Evolutionary conservation across 2,113 vertebrate species (phyloP).

Genomic region (Pavo muticus): DNA sequence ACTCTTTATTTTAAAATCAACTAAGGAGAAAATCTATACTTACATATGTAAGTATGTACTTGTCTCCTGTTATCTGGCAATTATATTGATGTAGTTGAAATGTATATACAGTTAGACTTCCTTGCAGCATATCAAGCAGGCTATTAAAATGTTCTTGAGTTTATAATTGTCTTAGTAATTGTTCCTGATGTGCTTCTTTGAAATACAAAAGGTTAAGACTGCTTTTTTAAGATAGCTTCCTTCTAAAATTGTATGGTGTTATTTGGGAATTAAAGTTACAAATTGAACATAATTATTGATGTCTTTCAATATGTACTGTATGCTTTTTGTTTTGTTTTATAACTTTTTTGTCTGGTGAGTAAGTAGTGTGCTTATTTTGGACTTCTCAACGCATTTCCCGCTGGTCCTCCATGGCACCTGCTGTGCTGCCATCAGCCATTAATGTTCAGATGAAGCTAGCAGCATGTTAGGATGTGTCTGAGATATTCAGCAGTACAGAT

Average conservation of each 20-base stretch:
- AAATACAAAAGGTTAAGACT: background rate
- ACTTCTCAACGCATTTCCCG: constrained; percentile 3
- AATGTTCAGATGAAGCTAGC: constrained; percentile 17
- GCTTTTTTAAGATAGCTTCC: background rate
- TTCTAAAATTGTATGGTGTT: background rate
- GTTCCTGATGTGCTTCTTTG: background rate
- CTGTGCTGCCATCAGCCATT: constrained; percentile 47
- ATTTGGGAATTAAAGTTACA: background rate
- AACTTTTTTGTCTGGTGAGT: background rate
- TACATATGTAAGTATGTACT: background rate
- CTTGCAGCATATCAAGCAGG: background rate
- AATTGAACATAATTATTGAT: background rate
- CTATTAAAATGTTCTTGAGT: background rate
- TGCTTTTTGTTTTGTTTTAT: background rate
- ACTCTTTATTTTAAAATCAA: background rate
- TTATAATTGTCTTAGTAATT: background rate
- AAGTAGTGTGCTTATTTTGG: background rate
- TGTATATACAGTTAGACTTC: background rate
- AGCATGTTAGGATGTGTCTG: constrained; percentile 4
- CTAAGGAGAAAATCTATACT: background rate
- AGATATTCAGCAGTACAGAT: constrained; percentile 7
- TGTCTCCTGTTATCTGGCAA: background rate
- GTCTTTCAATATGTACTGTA: background rate
- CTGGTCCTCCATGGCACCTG: constrained; percentile 24
- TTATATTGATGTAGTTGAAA: background rate